Conservation (phyloP, 1,140 invertebrate genomes). For the Leptonema lineaticorne region DNA sequence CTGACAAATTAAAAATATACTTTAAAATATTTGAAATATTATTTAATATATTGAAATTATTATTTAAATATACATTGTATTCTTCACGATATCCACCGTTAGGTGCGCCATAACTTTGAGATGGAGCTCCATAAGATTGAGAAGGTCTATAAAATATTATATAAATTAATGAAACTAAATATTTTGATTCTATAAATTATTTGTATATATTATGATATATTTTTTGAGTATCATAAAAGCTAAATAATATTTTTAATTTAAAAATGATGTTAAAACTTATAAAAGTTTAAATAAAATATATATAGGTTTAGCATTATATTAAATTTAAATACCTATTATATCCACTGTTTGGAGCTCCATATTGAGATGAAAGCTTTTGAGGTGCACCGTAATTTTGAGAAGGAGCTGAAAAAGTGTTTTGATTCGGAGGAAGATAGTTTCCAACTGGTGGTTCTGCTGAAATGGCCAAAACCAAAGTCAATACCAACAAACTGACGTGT, state of each 20-base stretch:
- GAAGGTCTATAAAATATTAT: conserved; percentile 18
- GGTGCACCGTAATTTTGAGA: conserved; percentile 32
- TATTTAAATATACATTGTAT: conserved; percentile 43
- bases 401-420: conserved; percentile 25
- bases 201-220: too few species aligned
- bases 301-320: not conserved
- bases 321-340: not conserved
- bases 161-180: too few species aligned
- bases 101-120: conserved; percentile 41
- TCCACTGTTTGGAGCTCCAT: conserved; percentile 20
- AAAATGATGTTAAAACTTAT: not conserved
- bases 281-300: not conserved
- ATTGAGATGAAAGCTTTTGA: conserved; percentile 21
- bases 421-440: conserved; percentile 32
- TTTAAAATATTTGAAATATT: conserved; percentile 6
- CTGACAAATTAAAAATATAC: conserved; percentile 40
- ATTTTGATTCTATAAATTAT: too few species aligned
- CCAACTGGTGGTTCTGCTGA: conserved; percentile 33
- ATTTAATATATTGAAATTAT: not conserved
- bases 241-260: not conserved
- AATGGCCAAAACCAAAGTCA: conserved; percentile 27
- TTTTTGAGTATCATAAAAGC: not conserved
- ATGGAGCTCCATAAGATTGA: conserved; percentile 22
- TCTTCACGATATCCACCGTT: conserved; percentile 44
- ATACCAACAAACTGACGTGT: not conserved